Evolutionary conservation across 2,888 invertebrate species (phyloP), one percentile per base, ranked within the genome.

Genomic region (Pseudanteris insignis): DNA sequence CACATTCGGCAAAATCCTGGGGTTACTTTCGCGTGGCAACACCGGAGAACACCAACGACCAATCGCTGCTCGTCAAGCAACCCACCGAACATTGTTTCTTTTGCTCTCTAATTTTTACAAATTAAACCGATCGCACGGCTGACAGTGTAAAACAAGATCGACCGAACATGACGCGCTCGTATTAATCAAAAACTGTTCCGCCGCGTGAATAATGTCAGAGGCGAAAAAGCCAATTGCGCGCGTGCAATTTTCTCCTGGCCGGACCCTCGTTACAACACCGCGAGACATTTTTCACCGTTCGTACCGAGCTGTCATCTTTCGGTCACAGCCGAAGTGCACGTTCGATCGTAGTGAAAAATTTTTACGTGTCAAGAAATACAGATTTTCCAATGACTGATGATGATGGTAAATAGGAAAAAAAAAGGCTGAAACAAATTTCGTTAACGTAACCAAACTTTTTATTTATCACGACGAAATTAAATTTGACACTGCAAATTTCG

Each of bases 151-250:
- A 38, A 11, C 4, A 8, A 6, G 21, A 29, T 14, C 29, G 41
- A 36, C 36, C 29, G 13, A 24, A 6, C 33, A 28, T 18, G 24
- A 8, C 43, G 8, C 25, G 33, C 14, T 21, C 10, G 29, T 46
- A 47, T 47, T 55, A 55, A 54, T 54, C 53, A 55, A 55, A 55
- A 54, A 55, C 33, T 55, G 46, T 55, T 40, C 46, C 46, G 13
- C 33, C 54, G 43, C 26, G 9, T 21, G 40, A 34, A 29, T 24
- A 29, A 33, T 28, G 54, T 44, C 54, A 37, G 37, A 15, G 21
- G 26, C 4, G n/a, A 33, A 46, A 46, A 40, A 47, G 46, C 9
- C 40, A 29, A 47, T 46, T 47, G 34, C 46, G 34, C 11, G 32
- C 54, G 43, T 55, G 40, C 54, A 55, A 55, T 55, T 55, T 55